Percentiles rank a stretch among this genome's conserved stretches.
Evolutionary conservation across 2,113 vertebrate species (phyloP).

Genomic region (Microtus pennsylvanicus): DNA sequence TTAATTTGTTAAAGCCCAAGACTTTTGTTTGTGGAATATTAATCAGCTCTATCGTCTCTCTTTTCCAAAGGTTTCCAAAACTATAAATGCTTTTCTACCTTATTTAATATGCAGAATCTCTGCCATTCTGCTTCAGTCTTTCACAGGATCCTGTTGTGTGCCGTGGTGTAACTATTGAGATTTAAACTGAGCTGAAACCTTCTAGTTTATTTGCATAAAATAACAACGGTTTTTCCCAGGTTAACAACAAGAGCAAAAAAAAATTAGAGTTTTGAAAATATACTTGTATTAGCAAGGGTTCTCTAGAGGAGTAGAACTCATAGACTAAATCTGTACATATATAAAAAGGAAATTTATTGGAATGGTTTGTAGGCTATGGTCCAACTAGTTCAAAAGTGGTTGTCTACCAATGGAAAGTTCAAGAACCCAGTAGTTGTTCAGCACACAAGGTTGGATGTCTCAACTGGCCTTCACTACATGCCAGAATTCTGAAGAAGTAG

Average conservation of each 20-base stretch:
- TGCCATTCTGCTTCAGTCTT: background rate
- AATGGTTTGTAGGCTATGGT: background rate
- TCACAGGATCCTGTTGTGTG: background rate
- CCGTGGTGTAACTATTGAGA: background rate
- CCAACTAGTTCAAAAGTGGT: background rate
- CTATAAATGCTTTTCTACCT: background rate
- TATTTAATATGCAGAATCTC: background rate
- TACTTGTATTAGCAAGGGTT: background rate
- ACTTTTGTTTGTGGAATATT: slow-evolving; percentile 16
- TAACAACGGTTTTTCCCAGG: background rate
- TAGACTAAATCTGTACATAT: background rate
- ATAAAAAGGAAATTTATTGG: background rate
- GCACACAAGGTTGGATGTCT: background rate
- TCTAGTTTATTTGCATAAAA: slow-evolving; percentile 19
- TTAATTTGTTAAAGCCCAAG: slow-evolving; percentile 20
- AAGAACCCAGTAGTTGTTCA: background rate
- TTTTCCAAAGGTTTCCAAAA: background rate
- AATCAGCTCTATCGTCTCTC: slow-evolving; percentile 23
- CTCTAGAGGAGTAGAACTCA: background rate
- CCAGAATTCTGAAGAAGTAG: background rate
- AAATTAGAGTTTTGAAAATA: background rate
- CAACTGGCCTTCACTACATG: background rate
- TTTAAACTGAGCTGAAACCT: slow-evolving; percentile 3
- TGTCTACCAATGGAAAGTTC: background rate
- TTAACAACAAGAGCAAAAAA: background rate